Conservation (phyloP, 2,888 invertebrate genomes). For the Amphipoea oculea region DNA sequence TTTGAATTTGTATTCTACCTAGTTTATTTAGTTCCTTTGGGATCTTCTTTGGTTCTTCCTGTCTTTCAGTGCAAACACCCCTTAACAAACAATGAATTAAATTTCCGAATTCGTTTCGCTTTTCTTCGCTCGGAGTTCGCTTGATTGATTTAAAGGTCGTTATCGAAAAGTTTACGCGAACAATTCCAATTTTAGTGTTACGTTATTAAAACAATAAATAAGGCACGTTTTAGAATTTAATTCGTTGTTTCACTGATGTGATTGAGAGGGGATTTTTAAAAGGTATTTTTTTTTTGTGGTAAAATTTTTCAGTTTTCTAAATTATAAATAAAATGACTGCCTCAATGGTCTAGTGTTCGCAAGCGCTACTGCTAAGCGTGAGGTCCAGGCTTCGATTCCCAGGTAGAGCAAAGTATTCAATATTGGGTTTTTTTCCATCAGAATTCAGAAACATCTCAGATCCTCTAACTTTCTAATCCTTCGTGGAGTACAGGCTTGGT, state of each 20-base stretch:
- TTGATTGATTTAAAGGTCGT: constrained; percentile 67
- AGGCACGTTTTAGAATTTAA: constrained; percentile 54
- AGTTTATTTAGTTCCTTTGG: no score
- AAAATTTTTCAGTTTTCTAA: background rate
- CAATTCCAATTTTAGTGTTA: constrained; percentile 62
- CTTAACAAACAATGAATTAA: constrained; percentile 53
- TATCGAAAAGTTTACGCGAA: constrained; percentile 64
- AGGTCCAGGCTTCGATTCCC: background rate
- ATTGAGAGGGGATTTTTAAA: constrained; percentile 1
- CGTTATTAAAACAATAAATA: constrained; percentile 60
- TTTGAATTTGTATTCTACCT: background rate
- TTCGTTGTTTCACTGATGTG: constrained; percentile 44
- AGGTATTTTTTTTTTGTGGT: background rate
- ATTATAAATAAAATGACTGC: background rate
- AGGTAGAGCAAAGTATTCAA: background rate
- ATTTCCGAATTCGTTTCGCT: constrained; percentile 48
- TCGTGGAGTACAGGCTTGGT: no score
- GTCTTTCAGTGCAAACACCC: constrained; percentile 20
- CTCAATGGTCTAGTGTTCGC: background rate
- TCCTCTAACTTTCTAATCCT: background rate
- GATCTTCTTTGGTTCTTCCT: background rate
- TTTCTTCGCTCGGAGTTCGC: constrained; percentile 42
- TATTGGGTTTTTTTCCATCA: background rate
- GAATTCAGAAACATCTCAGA: no score
- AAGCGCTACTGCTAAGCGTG: background rate